Conservation (phyloP, 1,140 invertebrate genomes). For the Xylocopa sonorina region DNA sequence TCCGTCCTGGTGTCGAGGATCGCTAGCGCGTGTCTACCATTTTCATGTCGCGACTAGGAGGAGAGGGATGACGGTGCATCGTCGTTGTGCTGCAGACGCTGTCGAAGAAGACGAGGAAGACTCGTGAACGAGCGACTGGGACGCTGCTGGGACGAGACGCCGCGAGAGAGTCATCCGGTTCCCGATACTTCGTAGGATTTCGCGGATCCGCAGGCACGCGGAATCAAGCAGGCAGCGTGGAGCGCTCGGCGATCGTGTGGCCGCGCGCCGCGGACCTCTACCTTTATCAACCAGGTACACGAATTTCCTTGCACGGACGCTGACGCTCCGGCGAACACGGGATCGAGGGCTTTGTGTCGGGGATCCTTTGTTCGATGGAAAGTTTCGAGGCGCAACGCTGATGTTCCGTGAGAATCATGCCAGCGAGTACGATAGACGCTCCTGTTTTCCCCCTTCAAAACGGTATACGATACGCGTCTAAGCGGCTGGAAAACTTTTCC, state of each 20-base stretch:
- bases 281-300: slow-evolving; percentile 78
- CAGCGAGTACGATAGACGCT: not conserved
- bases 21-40: slow-evolving; percentile 23
- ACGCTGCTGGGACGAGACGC: not conserved
- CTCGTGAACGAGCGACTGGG: slow-evolving; percentile 35
- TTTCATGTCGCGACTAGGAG: slow-evolving; percentile 57
- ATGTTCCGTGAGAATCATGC: not conserved
- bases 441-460: not conserved
- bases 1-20: slow-evolving; percentile 23
- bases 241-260: slow-evolving; percentile 79
- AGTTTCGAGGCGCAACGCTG: not conserved
- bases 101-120: slow-evolving; percentile 53
- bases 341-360: not conserved
- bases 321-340: not conserved
- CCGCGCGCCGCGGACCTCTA: slow-evolving; percentile 79
- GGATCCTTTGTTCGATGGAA: not conserved
- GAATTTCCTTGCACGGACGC: not conserved
- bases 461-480: not conserved
- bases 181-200: slow-evolving; percentile 59
- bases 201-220: slow-evolving; percentile 75
- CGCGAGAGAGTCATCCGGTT: slow-evolving; percentile 42
- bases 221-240: slow-evolving; percentile 79
- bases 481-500: not conserved
- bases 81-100: slow-evolving; percentile 32
- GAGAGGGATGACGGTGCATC: slow-evolving; percentile 64